Conservation (phyloP, 2,888 invertebrate species). For the Thymelicus sylvestris region DNA sequence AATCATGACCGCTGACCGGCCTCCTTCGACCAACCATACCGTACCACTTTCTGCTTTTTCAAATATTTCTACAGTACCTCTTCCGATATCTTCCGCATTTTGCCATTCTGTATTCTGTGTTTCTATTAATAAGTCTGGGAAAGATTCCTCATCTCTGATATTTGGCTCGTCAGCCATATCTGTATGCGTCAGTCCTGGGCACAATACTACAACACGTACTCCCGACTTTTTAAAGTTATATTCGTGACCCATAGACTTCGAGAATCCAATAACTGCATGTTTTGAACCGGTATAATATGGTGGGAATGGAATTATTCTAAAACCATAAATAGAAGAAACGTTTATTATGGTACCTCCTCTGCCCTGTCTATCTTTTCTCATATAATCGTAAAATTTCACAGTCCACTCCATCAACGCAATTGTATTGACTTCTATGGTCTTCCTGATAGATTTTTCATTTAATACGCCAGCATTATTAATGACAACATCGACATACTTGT, state of each 20-base stretch:
- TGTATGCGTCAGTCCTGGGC: constrained; percentile 68
- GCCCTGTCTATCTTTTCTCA: constrained; percentile 74
- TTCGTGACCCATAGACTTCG: constrained; percentile 62
- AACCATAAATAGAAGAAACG: constrained; percentile 49
- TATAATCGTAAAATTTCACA: constrained; percentile 74
- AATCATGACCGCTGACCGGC: constrained; percentile 2
- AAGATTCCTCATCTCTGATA: constrained; percentile 30
- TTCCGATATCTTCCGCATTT: constrained; percentile 42
- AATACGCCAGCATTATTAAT: constrained; percentile 60
- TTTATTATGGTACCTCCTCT: constrained; percentile 84
- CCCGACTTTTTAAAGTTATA: constrained; percentile 66
- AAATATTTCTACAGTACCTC: constrained; percentile 44
- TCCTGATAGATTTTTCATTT: constrained; percentile 36
- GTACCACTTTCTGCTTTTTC: constrained; percentile 66
- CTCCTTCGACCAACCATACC: constrained; percentile 49
- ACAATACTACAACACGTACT: constrained; percentile 69
- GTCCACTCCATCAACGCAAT: constrained; percentile 51
- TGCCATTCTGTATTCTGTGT: constrained; percentile 40
- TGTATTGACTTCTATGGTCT: constrained; percentile 50
- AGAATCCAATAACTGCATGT: constrained; percentile 72
- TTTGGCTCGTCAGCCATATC: constrained; percentile 29
- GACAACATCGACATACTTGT: constrained; percentile 58
- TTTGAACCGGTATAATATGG: constrained; percentile 84
- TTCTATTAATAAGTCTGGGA: constrained; percentile 31
- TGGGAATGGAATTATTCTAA: constrained; percentile 48